phyloP scores from a whole-genome alignment of 2,113 vertebrate species.

The Syngnathus typhle region DNA sequence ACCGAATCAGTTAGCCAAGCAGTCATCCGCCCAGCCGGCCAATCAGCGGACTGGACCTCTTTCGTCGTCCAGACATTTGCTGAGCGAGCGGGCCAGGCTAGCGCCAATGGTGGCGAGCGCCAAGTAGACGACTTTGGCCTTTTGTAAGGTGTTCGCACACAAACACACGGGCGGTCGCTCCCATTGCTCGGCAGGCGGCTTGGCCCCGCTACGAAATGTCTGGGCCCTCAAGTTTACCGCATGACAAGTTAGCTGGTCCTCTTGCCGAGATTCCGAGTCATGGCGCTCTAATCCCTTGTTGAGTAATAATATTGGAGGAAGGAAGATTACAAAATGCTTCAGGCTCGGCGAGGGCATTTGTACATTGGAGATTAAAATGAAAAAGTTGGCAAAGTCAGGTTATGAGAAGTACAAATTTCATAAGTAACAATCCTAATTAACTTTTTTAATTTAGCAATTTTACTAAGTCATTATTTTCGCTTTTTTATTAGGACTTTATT shows the following conservation, averaged over 20 bases:
- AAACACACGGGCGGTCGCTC: conserved; percentile 33
- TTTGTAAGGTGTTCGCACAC: conserved; percentile 56
- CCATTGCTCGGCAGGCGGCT: conserved; percentile 49
- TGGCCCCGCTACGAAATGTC: conserved; percentile 55
- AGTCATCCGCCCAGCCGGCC: conserved; percentile 56
- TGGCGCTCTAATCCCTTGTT: conserved; percentile 33
- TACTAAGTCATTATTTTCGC: no score
- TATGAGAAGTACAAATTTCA: no score
- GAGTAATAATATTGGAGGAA: background rate
- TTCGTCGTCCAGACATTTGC: conserved; percentile 50
- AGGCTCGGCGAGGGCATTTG: background rate
- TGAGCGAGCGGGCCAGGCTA: conserved; percentile 55
- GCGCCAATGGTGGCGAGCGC: conserved; percentile 53
- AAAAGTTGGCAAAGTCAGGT: background rate
- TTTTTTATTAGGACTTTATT: no score
- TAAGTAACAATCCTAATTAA: no score
- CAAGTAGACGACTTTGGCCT: conserved; percentile 60
- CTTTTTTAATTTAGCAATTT: no score
- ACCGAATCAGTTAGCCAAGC: conserved; percentile 54
- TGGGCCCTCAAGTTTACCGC: conserved; percentile 52
- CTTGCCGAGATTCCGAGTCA: conserved; percentile 36
- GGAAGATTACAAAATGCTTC: background rate
- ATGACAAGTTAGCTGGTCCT: conserved; percentile 57
- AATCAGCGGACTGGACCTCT: conserved; percentile 49
- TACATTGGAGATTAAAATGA: background rate